Base-by-base conservation (phyloP, 1,140 invertebrate species). In the Sitophilus oryzae region DNA sequence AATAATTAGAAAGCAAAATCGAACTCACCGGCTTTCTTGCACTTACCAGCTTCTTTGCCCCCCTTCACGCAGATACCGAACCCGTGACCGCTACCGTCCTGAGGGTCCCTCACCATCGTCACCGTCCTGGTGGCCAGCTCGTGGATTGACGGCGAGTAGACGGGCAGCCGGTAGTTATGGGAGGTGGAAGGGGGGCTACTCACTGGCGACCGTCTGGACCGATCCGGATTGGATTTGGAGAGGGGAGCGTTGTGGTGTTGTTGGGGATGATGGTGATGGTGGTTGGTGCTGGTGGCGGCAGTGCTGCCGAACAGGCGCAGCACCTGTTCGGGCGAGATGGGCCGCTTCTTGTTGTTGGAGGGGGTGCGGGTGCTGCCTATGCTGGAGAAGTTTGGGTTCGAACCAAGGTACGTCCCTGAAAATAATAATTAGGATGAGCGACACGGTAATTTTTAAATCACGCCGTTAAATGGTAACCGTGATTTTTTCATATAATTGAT, bases 1-100 rank as follows among this genome's bases (percentile, higher is more conserved):
- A n/a, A n/a, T n/a, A n/a, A n/a, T n/a, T 6, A 30, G 25, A 30
- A 30, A 30, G 11, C 11, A 30, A 11, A 30, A 30, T 6, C 5
- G 14, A 14, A 40, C 38, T 20, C 38, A 45, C 22, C 1, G 45
- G 1, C n/a, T 20, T 14, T 10, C 15, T 0, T 11, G 37, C 41
- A 43, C 56, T 61, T 67, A 89, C 87, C 86, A 70, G 87, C 83
- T 71, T 91, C 87, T 74, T 89, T 89, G 44, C 89, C 88, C 63
- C 88, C 89, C 73, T 91, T 91, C 63, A 91, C 88, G 74, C 88
- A 91, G 58, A 91, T 91, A 47, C 88, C 88, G 71, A 91, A 91
- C 45, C 89, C 89, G 70, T 89, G 87, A 22, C 80, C 79, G 8
- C n/a, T n/a, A n/a, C 78, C 78, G 64, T 88, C 86, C 40, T 84